Evolutionary conservation across 2,888 invertebrate species (phyloP), one percentile per base, ranked within the genome.

Genomic region (Patella depressa): DNA sequence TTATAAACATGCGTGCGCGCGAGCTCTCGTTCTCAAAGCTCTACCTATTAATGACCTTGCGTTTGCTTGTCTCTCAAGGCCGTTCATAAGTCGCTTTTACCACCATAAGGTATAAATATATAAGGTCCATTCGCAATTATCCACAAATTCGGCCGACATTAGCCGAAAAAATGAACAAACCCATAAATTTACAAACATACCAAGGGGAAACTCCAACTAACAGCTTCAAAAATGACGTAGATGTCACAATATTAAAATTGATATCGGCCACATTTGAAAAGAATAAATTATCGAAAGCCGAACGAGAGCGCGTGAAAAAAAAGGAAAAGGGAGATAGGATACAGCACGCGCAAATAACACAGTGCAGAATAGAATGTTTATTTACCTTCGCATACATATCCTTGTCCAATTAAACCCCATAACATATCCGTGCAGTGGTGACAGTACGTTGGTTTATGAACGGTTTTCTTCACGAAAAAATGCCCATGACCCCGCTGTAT

Each of bases 391-490:
- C 99, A 99, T 93, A 97, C 97, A 94, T 96, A 98, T 93, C 99
- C 99, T 94, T 98, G 98, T 93, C 98, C 98, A 93, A 99, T 97
- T 94, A 99, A 95, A 93, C 99, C 98, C 99, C 99, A 99, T 92
- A 99, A 95, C 95, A 98, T 96, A 93, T 99, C 99, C 93, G 98
- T 97, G 95, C 99, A 99, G 94, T 98, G 98, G 94, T 99, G 99
- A 94, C 99, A 99, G 94, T 98, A 98, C 91, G 98, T 98, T 93
- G 98, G 99, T 94, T 98, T 98, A 94, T 99, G 99, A 95, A 99
- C 99, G 93, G 98, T 98, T 94, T 98, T 99, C 96, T 98, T 99
- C 93, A 95, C 95, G 95, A 99, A 99, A 94, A 96, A 97, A 95
- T 99, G 99, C 92, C 97, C 97, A 94, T 90, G 90, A 45, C 90